A percentile compares a stretch with the other conserved stretches of the same genome.
Conservation (phyloP, 2,797 vertebrate species). For the Lithobates pipiens region DNA sequence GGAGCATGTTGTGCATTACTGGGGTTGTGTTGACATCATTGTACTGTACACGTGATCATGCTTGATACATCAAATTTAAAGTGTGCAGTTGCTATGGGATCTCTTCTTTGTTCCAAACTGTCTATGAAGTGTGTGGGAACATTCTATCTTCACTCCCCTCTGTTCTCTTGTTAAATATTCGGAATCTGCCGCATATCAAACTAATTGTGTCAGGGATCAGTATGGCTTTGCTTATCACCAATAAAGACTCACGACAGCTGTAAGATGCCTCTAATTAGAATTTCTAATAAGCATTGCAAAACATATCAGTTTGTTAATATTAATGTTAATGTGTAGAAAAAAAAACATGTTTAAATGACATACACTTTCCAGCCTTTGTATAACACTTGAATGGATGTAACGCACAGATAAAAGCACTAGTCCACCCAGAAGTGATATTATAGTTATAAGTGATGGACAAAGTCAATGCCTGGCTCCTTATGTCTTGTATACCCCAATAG, state of each 20-base stretch:
- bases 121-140: slow-evolving; percentile 73
- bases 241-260: slow-evolving; percentile 20
- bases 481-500: neutral
- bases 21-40: neutral
- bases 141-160: slow-evolving; percentile 55
- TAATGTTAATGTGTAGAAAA: slow-evolving; percentile 5
- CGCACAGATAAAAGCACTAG: neutral
- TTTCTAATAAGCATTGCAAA: slow-evolving; percentile 8
- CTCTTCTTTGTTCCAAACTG: slow-evolving; percentile 80
- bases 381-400: neutral
- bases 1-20: neutral
- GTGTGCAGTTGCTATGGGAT: slow-evolving; percentile 84
- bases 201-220: slow-evolving; percentile 27
- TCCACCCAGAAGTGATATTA: neutral
- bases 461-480: neutral
- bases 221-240: slow-evolving; percentile 13
- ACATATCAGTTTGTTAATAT: slow-evolving; percentile 15
- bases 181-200: slow-evolving; percentile 42
- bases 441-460: neutral
- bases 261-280: slow-evolving; percentile 23
- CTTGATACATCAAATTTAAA: slow-evolving; percentile 65
- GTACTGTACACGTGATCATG: neutral
- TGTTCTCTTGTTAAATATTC: slow-evolving; percentile 46
- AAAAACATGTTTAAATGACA: neutral
- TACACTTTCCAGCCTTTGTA: neutral